Percentiles rank a stretch among this genome's conserved stretches.
Evolutionary conservation across 2,797 vertebrate genomes (phyloP).

Genomic region (Fistularia commersonii): DNA sequence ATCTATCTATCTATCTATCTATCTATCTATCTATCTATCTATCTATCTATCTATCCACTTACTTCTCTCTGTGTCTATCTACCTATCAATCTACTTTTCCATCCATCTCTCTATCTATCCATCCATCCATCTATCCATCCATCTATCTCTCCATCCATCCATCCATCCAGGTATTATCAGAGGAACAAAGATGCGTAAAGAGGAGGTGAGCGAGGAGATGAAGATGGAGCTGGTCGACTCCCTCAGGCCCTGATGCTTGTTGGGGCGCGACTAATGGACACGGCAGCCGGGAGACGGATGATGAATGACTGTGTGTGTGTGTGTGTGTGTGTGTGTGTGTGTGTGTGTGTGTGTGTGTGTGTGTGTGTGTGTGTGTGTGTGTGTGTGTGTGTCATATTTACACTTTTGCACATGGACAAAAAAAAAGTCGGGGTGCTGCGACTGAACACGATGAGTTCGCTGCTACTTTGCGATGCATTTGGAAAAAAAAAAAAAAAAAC

Average conservation of each 20-base stretch:
- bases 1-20: no score
- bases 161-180: background rate
- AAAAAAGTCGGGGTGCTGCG: conserved; percentile 24
- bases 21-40: no score
- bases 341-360: conserved; percentile 24
- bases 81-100: no score
- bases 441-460: background rate
- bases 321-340: conserved; percentile 18
- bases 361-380: conserved; percentile 16
- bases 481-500: no score
- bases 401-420: conserved; percentile 39
- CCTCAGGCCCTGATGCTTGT: conserved; percentile 45
- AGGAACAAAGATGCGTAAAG: conserved; percentile 16
- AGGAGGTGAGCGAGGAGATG: conserved; percentile 27
- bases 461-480: no score
- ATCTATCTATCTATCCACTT: no score
- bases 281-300: conserved; percentile 63
- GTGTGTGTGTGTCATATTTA: conserved; percentile 37
- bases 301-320: conserved; percentile 51
- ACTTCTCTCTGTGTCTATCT: no score
- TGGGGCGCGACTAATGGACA: conserved; percentile 67
- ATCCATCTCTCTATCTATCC: no score
- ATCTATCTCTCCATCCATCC: no score
- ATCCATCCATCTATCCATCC: no score
- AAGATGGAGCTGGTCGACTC: conserved; percentile 43